Evolutionary conservation across 2,888 invertebrate genomes (phyloP), one percentile per base, ranked within the genome.

Genomic region (Rhyacophila evoluta): DNA sequence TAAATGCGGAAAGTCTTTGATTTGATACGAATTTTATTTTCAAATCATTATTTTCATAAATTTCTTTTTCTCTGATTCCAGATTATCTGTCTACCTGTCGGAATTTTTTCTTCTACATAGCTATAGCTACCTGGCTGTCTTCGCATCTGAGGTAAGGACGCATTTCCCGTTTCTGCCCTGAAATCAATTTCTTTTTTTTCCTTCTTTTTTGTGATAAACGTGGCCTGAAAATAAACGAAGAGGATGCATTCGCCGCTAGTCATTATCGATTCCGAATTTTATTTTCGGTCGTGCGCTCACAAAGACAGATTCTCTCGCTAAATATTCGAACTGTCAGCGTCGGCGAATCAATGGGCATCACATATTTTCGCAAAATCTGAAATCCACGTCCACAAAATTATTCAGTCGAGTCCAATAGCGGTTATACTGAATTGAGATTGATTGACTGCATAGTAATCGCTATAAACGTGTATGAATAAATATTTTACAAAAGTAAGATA

Each of bases 171-270:
- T 55, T 55, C 19, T 55, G 8, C 12, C 19, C 19, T 10, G 19
- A 55, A 55, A 55, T 55, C 55, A 55, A 55, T 55, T 55, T 19
- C n/a, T n/a, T n/a, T 55, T 10, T 41, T 55, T 55, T 55, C 15
- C 19, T 2, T 19, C 10, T 19, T 55, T 55, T 55, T 55, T 15
- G 19, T 10, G 55, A 19, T 19, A 55, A 19, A 55, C 19, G 55
- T 10, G 55, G 55, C 55, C 8, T 55, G 55, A 55, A 55, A 19
- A 55, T 55, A 55, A 55, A 55, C n/a, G n/a, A n/a, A 19, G 10
- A 55, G 55, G 55, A 55, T 55, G 55, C 55, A 55, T 55, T 55
- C 12, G 55, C 55, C 55, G 25, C 19, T 15, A 55, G 55, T 55
- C 55, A 55, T 55, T 8, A 55, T 55, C 55, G 55, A 55, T 55